Base-by-base conservation (phyloP, 2,888 invertebrate species). In the Cyrtodaria siliqua region DNA sequence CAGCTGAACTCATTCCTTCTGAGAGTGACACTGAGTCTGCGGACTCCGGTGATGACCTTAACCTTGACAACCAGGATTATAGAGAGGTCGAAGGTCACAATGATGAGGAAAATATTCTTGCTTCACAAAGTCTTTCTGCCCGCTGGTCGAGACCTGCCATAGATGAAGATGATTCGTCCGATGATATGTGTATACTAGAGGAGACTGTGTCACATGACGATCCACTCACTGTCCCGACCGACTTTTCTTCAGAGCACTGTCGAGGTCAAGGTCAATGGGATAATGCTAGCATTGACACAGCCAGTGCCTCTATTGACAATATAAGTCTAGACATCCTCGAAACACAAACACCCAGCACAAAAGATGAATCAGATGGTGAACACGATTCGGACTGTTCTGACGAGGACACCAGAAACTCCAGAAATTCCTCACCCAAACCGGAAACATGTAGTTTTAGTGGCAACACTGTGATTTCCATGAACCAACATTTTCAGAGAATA, bases 41-140 rank as follows among this genome's bases (percentile, higher is more conserved):
- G 9, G 74, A 72, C 27, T 69, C 72, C 20, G 69, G 66, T 16
- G 68, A 69, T 72, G 74, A 77, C 20, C 20, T 60, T 59, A 76
- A 74, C 42, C 42, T 61, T 53, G 33, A 20, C 33, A 50, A 49
- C 42, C 50, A 55, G 27, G 66, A 52, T 24, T 47, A 66, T n/a
- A 52, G 59, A 14, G 52, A 66, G 26, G 71, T 55, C 20, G 62
- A 62, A 47, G 55, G 20, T 56, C 62, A 42, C 18, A 62, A 67
- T 23, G 80, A 80, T 49, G 80, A 77, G 18, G 78, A 80, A 20
- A 79, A 82, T 44, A 75, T 83, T 55, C 59, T 72, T 24, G 61
- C 38, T 3, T 68, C 76, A 24, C 27, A 63, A 26, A 61, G 66
- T 55, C 68, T 76, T 24, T 70, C 78, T 70, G 67, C 75, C 1